Conservation (phyloP, 2,113 vertebrate genomes). For the Maccullochella peelii region DNA sequence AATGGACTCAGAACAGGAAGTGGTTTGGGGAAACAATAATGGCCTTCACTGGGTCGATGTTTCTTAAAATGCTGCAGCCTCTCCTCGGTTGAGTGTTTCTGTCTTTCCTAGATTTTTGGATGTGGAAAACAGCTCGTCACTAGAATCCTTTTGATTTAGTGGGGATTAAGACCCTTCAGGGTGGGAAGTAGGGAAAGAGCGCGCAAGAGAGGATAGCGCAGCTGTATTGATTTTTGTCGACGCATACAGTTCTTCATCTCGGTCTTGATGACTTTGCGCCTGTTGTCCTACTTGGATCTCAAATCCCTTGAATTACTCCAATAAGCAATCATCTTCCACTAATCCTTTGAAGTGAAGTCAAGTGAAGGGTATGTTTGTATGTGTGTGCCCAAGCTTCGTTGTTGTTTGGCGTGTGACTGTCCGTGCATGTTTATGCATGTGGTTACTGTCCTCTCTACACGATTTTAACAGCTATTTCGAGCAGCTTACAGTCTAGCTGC, state of each 20-base stretch:
- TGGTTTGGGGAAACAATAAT: conserved; percentile 62
- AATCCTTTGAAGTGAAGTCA: conserved; percentile 53
- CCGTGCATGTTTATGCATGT: not conserved
- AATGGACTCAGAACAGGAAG: conserved; percentile 56
- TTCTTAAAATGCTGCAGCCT: conserved; percentile 24
- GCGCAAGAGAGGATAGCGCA: conserved; percentile 1
- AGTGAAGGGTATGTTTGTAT: conserved; percentile 22
- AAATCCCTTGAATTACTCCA: conserved; percentile 60
- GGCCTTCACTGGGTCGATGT: conserved; percentile 55
- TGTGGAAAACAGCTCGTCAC: conserved; percentile 35
- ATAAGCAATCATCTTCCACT: conserved; percentile 54
- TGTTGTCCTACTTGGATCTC: conserved; percentile 38
- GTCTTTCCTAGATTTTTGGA: conserved; percentile 34
- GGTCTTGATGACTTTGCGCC: conserved; percentile 40
- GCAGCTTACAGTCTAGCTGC: conserved; percentile 33
- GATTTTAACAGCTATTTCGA: conserved; percentile 25
- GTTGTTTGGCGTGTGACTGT: fast-evolving
- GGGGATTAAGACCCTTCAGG: conserved; percentile 42
- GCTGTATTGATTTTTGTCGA: conserved; percentile 60
- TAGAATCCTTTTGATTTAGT: conserved; percentile 41
- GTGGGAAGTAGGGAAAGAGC: not conserved
- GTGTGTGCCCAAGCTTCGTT: not conserved
- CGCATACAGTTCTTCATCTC: conserved; percentile 37
- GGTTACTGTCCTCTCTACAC: not conserved
- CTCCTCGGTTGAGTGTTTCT: conserved; percentile 4